Conservation (phyloP, 2,113 vertebrate genomes). For the Oostethus manadensis region DNA sequence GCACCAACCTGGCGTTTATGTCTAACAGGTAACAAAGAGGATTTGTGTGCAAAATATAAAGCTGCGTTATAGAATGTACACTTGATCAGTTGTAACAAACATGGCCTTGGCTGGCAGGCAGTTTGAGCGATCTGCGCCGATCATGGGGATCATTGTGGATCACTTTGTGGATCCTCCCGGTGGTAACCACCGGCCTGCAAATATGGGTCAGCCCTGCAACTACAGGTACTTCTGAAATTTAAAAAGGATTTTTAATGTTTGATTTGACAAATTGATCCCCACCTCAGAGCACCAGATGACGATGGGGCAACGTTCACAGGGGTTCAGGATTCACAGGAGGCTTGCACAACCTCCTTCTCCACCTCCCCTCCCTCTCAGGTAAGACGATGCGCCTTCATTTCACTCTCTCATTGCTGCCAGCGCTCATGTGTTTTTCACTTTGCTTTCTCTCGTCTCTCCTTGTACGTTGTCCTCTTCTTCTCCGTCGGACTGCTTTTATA, state of each 20-base stretch:
- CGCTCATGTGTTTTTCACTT: constrained; percentile 34
- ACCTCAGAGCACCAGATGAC: constrained; percentile 74
- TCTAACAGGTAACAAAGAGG: constrained; percentile 80
- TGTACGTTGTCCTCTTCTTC: constrained; percentile 23
- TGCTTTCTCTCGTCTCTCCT: constrained; percentile 27
- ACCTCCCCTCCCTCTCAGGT: constrained; percentile 98
- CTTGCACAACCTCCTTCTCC: constrained; percentile 96
- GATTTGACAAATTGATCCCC: background rate
- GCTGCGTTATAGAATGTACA: background rate
- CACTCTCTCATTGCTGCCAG: constrained; percentile 17
- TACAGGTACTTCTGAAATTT: constrained; percentile 78
- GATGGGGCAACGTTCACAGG: constrained; percentile 74
- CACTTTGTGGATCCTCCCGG: constrained; percentile 96
- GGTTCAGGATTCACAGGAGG: constrained; percentile 96
- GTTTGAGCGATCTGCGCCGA: constrained; percentile 91
- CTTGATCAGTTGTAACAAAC: background rate
- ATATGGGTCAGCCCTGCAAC: constrained; percentile 92
- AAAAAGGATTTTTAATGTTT: background rate
- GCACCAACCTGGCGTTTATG: constrained; percentile 97
- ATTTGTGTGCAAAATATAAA: background rate
- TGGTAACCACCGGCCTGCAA: constrained; percentile 58
- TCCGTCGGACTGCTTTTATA: constrained; percentile 33
- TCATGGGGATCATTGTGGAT: constrained; percentile 99
- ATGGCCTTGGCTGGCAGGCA: constrained; percentile 78
- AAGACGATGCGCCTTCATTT: background rate